phyloP scores from a whole-genome alignment of 2,888 invertebrate genomes.

The Anthrax anthrax region DNA sequence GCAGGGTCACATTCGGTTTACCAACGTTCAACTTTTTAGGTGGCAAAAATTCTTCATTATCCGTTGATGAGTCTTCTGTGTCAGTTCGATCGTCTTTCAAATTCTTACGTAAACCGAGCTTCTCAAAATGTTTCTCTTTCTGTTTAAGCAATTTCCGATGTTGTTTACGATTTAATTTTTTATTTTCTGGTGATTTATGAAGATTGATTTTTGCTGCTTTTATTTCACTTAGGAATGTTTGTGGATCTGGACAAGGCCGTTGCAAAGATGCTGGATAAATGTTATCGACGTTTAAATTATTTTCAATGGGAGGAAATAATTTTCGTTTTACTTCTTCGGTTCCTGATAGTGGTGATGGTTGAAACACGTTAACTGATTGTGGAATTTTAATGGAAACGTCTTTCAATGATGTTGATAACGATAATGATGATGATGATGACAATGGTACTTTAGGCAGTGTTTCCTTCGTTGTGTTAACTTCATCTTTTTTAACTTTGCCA shows the following conservation, averaged over 20 bases:
- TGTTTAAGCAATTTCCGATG: slow-evolving; percentile 36
- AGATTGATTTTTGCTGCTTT: slow-evolving; percentile 27
- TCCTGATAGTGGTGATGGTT: not conserved
- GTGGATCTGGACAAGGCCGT: slow-evolving; percentile 25
- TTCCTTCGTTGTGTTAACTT: slow-evolving; percentile 2
- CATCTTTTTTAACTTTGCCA: slow-evolving; percentile 2
- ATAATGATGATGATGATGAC: no score
- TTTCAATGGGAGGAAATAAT: not conserved
- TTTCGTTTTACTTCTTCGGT: slow-evolving; percentile 1
- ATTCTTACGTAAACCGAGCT: slow-evolving; percentile 34
- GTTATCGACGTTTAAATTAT: slow-evolving; percentile 5
- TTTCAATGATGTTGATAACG: not conserved
- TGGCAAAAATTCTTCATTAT: slow-evolving; percentile 34
- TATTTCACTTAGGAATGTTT: slow-evolving; percentile 28
- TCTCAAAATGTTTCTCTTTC: slow-evolving; percentile 44
- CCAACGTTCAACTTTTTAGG: slow-evolving; percentile 26
- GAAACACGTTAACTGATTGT: not conserved
- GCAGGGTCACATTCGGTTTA: slow-evolving; percentile 29
- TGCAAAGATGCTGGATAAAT: slow-evolving; percentile 13
- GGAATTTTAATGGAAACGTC: no score
- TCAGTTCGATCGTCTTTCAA: slow-evolving; percentile 23
- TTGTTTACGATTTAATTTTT: slow-evolving; percentile 33
- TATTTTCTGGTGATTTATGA: slow-evolving; percentile 31
- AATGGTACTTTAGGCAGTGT: not conserved
- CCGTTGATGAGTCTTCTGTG: slow-evolving; percentile 25